Evolutionary conservation across 2,797 vertebrate species (phyloP), one percentile per base, ranked within the genome.

Genomic region (Lepus oiostolus): DNA sequence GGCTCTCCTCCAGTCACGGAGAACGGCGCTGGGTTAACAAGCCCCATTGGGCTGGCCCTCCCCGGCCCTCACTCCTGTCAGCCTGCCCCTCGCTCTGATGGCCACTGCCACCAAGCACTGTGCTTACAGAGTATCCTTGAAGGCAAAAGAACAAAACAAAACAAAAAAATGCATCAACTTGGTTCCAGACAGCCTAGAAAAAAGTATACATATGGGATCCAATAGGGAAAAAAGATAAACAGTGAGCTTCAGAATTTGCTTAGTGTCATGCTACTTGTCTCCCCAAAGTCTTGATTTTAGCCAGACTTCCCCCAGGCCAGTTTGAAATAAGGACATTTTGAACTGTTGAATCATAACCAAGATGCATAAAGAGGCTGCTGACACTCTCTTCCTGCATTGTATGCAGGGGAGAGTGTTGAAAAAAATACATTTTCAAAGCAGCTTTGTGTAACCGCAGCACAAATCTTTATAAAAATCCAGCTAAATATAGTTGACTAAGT

Each of bases 261-360:
- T 50, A 83, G 52, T 52, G 72, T 92, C 79, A 17, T 63, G 72
- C 54, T 70, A 70, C 88, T 88, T 68, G 75, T 90, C 75, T 96
- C 62, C 84, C 13, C 1, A 60, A 74, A 81, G 80, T 74, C 80
- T 80, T 96, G 50, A 24, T 89, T 97, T 96, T 92, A 93, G 28
- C 83, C 93, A 97, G 95, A 91, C 67, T 94, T 65, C 60, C 82
- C 81, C 35, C 80, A 70, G 77, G 38, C 50, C n/a, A 75, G 85
- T 95, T 95, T 91, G 95, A 94, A 96, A 93, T 83, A 38, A 93
- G 85, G 82, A 58, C 75, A 85, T 87, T 94, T 84, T 70, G 77
- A 96, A 91, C 85, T 75, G 17, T 88, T 52, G 94, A 95, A 93
- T 91, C 92, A 65, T 60, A 93, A 21, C n/a, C 85, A 54, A 68